phyloP scores from a whole-genome alignment of 2,113 vertebrate genomes.

The Glareola pratincola region DNA sequence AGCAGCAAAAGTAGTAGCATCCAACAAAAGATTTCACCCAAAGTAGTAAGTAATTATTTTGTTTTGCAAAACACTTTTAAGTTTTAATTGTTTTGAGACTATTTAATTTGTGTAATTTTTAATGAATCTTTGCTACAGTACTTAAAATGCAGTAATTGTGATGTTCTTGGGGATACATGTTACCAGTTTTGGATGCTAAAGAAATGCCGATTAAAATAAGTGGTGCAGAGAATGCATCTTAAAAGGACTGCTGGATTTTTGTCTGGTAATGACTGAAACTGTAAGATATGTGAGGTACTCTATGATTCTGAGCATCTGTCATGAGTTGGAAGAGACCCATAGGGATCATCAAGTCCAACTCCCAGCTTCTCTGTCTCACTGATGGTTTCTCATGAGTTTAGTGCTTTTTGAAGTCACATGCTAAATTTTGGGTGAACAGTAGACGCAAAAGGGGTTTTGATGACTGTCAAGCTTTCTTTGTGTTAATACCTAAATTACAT shows the following conservation, averaged over 20 bases:
- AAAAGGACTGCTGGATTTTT: neutral
- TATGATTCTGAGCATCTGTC: neutral
- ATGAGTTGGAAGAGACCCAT: neutral
- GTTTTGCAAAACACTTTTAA: neutral
- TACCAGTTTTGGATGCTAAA: neutral
- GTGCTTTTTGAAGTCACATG: neutral
- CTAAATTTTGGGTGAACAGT: neutral
- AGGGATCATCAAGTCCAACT: neutral
- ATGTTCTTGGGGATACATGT: neutral
- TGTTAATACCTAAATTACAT: neutral
- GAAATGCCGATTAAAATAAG: neutral
- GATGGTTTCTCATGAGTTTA: neutral
- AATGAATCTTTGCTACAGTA: neutral
- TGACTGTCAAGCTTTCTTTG: neutral
- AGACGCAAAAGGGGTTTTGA: neutral
- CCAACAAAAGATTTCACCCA: conserved; percentile 87
- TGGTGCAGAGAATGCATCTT: neutral
- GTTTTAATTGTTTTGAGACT: neutral
- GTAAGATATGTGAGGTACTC: neutral
- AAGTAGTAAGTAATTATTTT: conserved; percentile 78
- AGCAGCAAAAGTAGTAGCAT: conserved; percentile 81
- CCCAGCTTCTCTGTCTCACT: neutral
- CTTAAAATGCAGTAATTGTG: neutral
- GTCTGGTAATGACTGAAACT: neutral
- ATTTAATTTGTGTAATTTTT: neutral